Evolutionary conservation across 2,888 invertebrate species (phyloP), one percentile per base, ranked within the genome.

Genomic region (Dryomyza anilis): DNA sequence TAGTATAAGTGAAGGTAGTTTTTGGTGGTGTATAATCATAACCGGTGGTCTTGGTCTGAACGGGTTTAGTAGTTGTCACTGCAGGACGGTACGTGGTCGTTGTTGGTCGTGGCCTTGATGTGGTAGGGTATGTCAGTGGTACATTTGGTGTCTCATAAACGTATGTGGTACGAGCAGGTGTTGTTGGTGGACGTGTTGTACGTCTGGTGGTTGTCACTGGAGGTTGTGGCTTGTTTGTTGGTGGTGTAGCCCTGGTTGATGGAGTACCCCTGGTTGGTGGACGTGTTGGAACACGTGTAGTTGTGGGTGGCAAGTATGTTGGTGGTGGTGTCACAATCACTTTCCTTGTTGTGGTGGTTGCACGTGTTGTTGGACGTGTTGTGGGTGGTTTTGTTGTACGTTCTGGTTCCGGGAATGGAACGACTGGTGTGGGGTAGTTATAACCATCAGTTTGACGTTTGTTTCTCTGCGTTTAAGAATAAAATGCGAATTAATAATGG

Each of bases 361-460:
- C 74, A 59, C 6, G 65, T 63, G 46, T 53, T 36, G 57, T 73
- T 33, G 76, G 76, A 10, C 69, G 69, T 8, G 71, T 65, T 5
- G 68, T 45, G 19, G 67, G 10, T 19, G 65, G 55, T 23, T 48
- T 53, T 57, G 69, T 69, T 25, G 68, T 33, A 68, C 63, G 52
- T 36, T 67, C 70, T 53, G 59, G 72, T 56, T 67, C 53, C 19
- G 71, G 66, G 43, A 81, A 81, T 21, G 81, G 81, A 16, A 79
- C 70, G 3, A 63, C 33, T 6, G 81, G 81, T 16, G 69, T 56
- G 19, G 78, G 78, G 60, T 81, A 81, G 27, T 70, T 65, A 63
- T 81, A 81, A 23, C 81, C 81, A 10, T 77, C 74, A 65, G 76
- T 76, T 48, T 70, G 78, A 56, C 81, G 81, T 65, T 65, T 65